A percentile compares a stretch with the other conserved stretches of the same genome.
Evolutionary conservation across 2,113 vertebrate species (phyloP).

Genomic region (Gymnorhina tibicen): DNA sequence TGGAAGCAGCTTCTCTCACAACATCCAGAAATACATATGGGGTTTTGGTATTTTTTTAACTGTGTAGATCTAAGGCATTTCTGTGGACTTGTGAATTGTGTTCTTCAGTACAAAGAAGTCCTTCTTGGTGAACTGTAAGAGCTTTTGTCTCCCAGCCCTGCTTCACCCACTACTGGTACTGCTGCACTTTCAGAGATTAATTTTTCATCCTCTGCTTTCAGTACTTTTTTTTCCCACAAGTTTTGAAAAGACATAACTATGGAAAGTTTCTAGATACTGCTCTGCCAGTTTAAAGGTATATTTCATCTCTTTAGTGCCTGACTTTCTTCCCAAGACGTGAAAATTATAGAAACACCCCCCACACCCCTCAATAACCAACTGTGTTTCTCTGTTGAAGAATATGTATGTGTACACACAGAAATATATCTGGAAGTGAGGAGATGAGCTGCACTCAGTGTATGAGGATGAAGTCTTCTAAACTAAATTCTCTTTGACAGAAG

Average conservation of each 20-base stretch:
- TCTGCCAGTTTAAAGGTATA: background rate
- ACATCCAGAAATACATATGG: background rate
- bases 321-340: background rate
- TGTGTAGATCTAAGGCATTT: background rate
- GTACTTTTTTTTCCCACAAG: background rate
- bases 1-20: background rate
- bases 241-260: background rate
- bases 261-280: background rate
- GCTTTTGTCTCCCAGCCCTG: background rate
- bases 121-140: background rate
- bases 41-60: background rate
- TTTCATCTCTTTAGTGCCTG: background rate
- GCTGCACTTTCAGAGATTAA: background rate
- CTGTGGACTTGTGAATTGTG: background rate
- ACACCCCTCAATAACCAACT: background rate
- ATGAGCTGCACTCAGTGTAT: background rate
- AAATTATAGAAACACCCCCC: background rate
- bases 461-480: background rate
- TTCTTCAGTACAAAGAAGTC: background rate
- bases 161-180: background rate
- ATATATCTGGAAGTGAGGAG: background rate
- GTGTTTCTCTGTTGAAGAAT: background rate
- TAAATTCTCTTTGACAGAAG: constrained; percentile 26
- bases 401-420: background rate
- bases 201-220: background rate